A percentile compares a stretch with the other conserved stretches of the same genome.
Evolutionary conservation across 2,113 vertebrate species (phyloP).

Genomic region (Podilymbus podiceps): DNA sequence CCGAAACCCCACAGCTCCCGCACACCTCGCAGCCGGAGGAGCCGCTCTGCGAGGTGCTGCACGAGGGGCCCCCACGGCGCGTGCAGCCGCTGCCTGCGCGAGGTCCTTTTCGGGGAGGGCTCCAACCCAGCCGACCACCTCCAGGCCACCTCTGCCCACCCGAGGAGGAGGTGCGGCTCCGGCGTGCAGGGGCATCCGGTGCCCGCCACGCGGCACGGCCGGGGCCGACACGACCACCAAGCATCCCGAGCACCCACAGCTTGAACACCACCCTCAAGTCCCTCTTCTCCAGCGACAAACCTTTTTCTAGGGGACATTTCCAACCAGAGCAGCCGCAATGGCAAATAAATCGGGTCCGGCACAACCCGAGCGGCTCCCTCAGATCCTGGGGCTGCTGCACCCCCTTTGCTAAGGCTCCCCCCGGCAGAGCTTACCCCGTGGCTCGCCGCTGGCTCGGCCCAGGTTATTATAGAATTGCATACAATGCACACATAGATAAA

Average conservation of each 20-base stretch:
- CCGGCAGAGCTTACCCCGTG: not conserved
- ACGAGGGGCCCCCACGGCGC: not conserved
- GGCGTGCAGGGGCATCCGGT: slow-evolving; percentile 41
- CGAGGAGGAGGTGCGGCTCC: slow-evolving; percentile 23
- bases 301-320: not conserved
- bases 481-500: accelerated
- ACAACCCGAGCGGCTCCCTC: not conserved
- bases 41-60: not conserved
- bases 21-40: not conserved
- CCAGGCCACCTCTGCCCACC: slow-evolving; percentile 19
- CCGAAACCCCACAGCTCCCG: slow-evolving; percentile 42
- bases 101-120: slow-evolving; percentile 2
- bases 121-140: not conserved
- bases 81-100: not conserved
- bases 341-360: not conserved
- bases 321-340: not conserved
- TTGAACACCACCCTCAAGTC: not conserved
- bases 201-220: not conserved
- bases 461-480: accelerated
- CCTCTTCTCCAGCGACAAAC: not conserved
- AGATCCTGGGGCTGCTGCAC: not conserved
- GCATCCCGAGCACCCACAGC: not conserved
- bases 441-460: not conserved
- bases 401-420: not conserved
- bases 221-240: not conserved